Conservation (phyloP, 2,797 vertebrate species). For the Gymnoscopelus braueri region DNA sequence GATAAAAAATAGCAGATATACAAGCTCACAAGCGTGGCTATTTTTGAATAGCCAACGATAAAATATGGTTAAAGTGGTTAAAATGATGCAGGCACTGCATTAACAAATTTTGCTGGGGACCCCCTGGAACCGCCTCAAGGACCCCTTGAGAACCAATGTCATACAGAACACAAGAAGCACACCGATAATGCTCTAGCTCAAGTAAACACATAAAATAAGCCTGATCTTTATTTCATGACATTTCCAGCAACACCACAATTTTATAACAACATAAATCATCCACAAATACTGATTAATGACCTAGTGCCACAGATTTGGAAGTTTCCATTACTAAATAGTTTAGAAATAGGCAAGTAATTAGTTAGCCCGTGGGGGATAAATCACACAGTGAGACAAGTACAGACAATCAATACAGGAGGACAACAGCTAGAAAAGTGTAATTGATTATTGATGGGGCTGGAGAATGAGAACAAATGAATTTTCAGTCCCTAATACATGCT, state of each 20-base stretch:
- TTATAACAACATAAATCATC: conserved; percentile 42
- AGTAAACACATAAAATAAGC: neutral
- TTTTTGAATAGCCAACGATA: too few species aligned
- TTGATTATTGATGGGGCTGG: conserved; percentile 71
- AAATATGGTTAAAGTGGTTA: too few species aligned
- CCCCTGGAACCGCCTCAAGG: too few species aligned
- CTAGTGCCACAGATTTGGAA: conserved; percentile 39
- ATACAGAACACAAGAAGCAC: too few species aligned
- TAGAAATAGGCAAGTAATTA: conserved; percentile 64
- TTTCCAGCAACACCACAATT: conserved; percentile 12
- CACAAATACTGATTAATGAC: conserved; percentile 45
- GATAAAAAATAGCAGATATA: too few species aligned
- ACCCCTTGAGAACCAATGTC: too few species aligned
- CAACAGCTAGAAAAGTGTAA: conserved; percentile 43
- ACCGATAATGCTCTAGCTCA: too few species aligned
- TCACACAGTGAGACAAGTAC: conserved; percentile 33
- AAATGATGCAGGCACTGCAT: too few species aligned
- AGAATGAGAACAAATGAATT: conserved; percentile 53
- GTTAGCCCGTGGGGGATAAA: conserved; percentile 34
- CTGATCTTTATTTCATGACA: conserved; percentile 17
- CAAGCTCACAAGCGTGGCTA: too few species aligned
- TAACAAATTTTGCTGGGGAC: too few species aligned
- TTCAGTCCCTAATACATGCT: neutral
- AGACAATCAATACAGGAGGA: conserved; percentile 46
- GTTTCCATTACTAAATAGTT: conserved; percentile 6